A percentile compares a stretch with the other conserved stretches of the same genome.
Evolutionary conservation across 2,797 vertebrate species (phyloP).

Genomic region (Morelia viridis): DNA sequence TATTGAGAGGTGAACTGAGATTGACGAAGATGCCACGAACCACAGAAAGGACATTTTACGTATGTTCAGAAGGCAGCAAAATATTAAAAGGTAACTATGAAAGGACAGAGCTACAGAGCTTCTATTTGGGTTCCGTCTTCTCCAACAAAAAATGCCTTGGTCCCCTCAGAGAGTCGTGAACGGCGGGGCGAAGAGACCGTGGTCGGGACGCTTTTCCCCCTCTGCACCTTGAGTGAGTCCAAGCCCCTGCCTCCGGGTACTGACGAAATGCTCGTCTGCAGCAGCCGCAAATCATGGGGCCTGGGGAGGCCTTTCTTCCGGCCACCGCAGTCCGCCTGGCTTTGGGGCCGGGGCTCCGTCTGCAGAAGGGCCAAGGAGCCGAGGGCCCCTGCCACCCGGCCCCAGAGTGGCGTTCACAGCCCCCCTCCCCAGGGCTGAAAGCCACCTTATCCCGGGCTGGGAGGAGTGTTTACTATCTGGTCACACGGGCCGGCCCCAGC

Average conservation of each 20-base stretch:
- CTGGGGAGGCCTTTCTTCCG: too few species aligned
- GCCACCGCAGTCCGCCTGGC: too few species aligned
- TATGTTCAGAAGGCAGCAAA: not conserved
- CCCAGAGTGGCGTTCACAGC: not conserved
- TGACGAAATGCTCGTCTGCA: not conserved
- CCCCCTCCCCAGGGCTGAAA: not conserved
- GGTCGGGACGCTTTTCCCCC: not conserved
- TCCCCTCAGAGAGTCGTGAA: not conserved
- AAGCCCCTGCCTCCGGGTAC: not conserved
- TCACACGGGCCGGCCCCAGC: too few species aligned
- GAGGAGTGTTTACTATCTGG: too few species aligned
- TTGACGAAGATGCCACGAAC: not conserved
- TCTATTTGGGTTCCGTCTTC: not conserved
- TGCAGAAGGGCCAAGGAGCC: not conserved
- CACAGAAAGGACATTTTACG: not conserved
- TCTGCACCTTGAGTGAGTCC: not conserved
- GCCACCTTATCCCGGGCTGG: too few species aligned
- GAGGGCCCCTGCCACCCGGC: not conserved
- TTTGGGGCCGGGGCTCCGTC: too few species aligned
- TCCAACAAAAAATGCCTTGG: not conserved
- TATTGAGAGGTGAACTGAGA: not conserved
- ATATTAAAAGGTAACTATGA: not conserved
- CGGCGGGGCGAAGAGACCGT: not conserved
- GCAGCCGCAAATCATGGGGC: not conserved
- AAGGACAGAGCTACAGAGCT: not conserved